phyloP scores from a whole-genome alignment of 2,888 invertebrate genomes.

The Theristus sp. region DNA sequence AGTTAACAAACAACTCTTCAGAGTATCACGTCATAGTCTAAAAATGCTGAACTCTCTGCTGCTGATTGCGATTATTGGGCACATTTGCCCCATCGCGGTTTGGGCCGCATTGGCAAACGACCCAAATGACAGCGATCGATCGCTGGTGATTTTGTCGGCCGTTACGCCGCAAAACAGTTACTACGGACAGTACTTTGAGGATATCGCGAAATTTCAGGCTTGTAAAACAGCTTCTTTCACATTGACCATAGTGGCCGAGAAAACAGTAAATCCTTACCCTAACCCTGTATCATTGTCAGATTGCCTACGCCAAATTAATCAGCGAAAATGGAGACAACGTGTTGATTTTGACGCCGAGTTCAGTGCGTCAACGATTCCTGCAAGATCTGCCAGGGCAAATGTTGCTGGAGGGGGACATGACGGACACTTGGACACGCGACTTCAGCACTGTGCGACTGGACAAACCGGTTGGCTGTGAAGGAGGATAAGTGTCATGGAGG shows the following conservation, averaged over 20 bases:
- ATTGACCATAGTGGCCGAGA: neutral
- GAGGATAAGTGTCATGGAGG: too few species aligned
- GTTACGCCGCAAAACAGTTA: neutral
- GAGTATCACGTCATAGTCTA: too few species aligned
- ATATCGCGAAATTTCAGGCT: neutral
- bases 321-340: neutral
- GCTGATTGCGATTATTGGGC: too few species aligned
- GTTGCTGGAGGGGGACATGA: too few species aligned
- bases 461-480: neutral
- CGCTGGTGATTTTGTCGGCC: too few species aligned
- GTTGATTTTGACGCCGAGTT: neutral
- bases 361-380: too few species aligned
- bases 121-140: too few species aligned
- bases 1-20: too few species aligned
- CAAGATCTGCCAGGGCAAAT: too few species aligned
- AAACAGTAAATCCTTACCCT: neutral
- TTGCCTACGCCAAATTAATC: neutral
- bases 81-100: too few species aligned
- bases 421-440: neutral
- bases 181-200: neutral
- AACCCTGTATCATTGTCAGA: neutral
- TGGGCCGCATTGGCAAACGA: too few species aligned
- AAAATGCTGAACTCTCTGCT: too few species aligned
- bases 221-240: neutral
- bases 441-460: neutral